Evolutionary conservation across 2,888 invertebrate genomes (phyloP), one percentile per base, ranked within the genome.

Genomic region (Drosophila differens): DNA sequence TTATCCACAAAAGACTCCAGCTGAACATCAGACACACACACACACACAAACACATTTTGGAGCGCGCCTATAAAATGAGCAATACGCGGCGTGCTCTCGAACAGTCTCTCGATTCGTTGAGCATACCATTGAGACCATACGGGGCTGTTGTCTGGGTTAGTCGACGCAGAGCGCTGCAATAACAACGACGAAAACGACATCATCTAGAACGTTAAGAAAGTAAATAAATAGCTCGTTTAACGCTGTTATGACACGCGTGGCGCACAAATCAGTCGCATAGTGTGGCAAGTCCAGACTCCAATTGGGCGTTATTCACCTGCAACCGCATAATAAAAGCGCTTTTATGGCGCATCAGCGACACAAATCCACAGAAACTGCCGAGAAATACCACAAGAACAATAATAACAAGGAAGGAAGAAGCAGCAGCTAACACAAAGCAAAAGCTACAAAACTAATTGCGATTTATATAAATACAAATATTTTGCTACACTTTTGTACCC

Each of bases 41-140:
- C 33, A 25, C 25, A 25, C 25, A 25, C 25, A 22, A 55, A 51
- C 16, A 35, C 75, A 49, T 44, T 79, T 74, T 81, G 79, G 79
- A 79, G 82, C 82, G 79, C 62, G 69, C 58, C 81, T 79, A 79
- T 79, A 79, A 79, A 79, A 79, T 79, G 79, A 79, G 82, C 69
- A 66, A 52, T 53, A 66, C 65, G 63, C 74, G 54, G 59, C 37
- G 39, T 66, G 65, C 79, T 79, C 79, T 79, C 70, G 70, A 67
- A 82, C 74, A 82, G 79, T 79, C 82, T 79, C 67, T 74, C 67
- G 70, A 58, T 33, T 63, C 49, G 77, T 60, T 72, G 81, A 80
- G 71, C 52, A 37, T 59, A 66, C 32, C 66, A 68, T 68, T 69
- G 47, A 79, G 74, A 35, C 74, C 35, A 66, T 19, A 61, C 79